Evolutionary conservation across 2,888 invertebrate genomes (phyloP), one percentile per base, ranked within the genome.

Genomic region (Peribatodes rhomboidaria): DNA sequence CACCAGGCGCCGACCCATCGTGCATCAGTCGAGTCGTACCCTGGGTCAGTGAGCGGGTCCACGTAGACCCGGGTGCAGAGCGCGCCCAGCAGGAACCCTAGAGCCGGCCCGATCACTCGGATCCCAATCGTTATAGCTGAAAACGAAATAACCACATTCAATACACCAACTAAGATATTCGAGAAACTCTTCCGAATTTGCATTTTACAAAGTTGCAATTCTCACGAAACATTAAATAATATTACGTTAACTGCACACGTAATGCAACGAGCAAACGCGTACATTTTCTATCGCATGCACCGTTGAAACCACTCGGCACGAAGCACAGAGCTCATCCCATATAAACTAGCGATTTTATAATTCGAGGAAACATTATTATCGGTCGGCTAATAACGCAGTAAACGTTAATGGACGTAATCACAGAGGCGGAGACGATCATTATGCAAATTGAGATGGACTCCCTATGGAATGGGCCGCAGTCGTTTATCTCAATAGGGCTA

Each of bases 1-100:
- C 99, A 99, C 99, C 99, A 99, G 47, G 99, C 99, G 54, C 99
- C 98, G 52, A 99, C 97, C 98, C 98, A 99, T 87, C 97, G 94
- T 4, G 97, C 97, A 90, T 98, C 97, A 42, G 95, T 95, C 55
- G 96, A 95, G 73, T 96, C 95, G 78, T 97, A 96, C 71, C 95
- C 96, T 0, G 97, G 97, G 83, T 95, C 94, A 11, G 93, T 88
- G 2, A 96, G 94, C 18, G 98, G 95, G 87, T 98, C 96, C 42
- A 97, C 98, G 88, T 98, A 98, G 72, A 98, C 94, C 77, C 97
- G 95, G 0, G 98, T 98, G 87, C 98, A 98, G 41, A 98, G 91
- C 2, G 98, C 98, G 33, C 98, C 98, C 31, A 98, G 95, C 62
- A 98, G 96, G 84, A 98, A 98, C 3, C 98, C 98, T 31, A 97